Base-by-base conservation (phyloP, 2,113 vertebrate genomes). In the Ardeotis arabs region DNA sequence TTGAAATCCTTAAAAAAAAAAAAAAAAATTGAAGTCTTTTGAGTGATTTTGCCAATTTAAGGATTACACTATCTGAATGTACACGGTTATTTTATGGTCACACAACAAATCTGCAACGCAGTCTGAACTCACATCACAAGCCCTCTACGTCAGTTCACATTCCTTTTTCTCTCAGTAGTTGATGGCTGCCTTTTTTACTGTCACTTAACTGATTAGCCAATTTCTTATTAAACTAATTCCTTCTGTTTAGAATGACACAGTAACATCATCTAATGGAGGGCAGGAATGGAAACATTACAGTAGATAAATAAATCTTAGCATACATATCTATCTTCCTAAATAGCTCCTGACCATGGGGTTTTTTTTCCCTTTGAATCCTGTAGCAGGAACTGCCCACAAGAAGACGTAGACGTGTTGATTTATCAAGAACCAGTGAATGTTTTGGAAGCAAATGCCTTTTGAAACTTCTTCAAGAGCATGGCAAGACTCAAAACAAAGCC, bases 361-460 rank as follows among this genome's bases (percentile, higher is more conserved):
- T 47, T 67, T 55, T 39, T 94, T 87, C 77, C 31, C 58, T 92
- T 92, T 95, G 73, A 82, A 84, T 70, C 47, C 84, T 85, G 10
- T 56, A 99, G 98, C 90, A 94, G 89, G 95, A 96, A 44, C 99
- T 97, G 81, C 44, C 93, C 41, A 97, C 81, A 74, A 96, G 83
- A 21, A 94, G 70, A 97, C 53, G 87, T n/a, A 83, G 75, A 53
- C 66, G 78, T 75, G 49, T 98, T 56, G 98, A 98, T 93, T 94
- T 91, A 62, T 97, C 98, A 55, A 97, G 93, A 95, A 97, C 92
- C 56, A 97, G 92, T 28, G 41, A 94, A 29, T 98, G 98, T 78
- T 97, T 98, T 44, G 99, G 99, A 69, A 97, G 78, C 39, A 80
- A 94, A 7, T 95, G 96, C 76, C 98, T 99, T 74, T 81, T 98